phyloP scores from a whole-genome alignment of 2,888 invertebrate genomes.

The Nomada ruficornis region DNA sequence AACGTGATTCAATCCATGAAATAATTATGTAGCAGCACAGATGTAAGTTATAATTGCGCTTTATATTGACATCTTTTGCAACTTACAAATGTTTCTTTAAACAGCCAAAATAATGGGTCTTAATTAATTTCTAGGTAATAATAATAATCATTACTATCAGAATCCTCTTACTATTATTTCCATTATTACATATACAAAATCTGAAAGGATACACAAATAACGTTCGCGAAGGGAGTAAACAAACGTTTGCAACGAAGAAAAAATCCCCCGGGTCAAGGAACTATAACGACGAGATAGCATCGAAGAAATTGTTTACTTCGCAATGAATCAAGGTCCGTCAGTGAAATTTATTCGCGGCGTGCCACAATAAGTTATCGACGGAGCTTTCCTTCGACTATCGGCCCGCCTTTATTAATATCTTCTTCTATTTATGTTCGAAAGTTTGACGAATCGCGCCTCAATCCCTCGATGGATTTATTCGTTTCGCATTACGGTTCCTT shows the following conservation, averaged over 20 bases:
- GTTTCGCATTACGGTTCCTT: conserved; percentile 10
- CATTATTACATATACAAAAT: too few relatives aligned
- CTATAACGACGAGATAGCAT: conserved; percentile 29
- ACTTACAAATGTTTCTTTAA: too few relatives aligned
- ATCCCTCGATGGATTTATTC: conserved; percentile 19
- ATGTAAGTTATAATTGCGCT: too few relatives aligned
- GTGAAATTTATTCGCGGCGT: conserved; percentile 44
- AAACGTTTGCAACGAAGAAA: conserved; percentile 11
- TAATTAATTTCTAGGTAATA: too few relatives aligned
- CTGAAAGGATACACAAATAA: conserved; percentile 19
- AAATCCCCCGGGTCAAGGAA: not conserved
- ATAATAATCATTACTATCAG: too few relatives aligned
- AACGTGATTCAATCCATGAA: too few relatives aligned
- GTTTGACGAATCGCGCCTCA: conserved; percentile 40
- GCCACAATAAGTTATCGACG: conserved; percentile 35
- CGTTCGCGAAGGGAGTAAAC: not conserved
- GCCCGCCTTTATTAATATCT: conserved; percentile 37
- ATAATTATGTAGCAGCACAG: too few relatives aligned
- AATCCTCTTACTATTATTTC: not conserved
- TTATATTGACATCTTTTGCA: too few relatives aligned
- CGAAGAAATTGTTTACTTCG: conserved; percentile 30
- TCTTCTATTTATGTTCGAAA: conserved; percentile 34
- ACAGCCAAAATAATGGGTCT: too few relatives aligned
- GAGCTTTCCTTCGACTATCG: not conserved
- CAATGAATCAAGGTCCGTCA: conserved; percentile 43